Base-by-base conservation (phyloP, 2,888 invertebrate species). In the Hydropsyche betteni region DNA sequence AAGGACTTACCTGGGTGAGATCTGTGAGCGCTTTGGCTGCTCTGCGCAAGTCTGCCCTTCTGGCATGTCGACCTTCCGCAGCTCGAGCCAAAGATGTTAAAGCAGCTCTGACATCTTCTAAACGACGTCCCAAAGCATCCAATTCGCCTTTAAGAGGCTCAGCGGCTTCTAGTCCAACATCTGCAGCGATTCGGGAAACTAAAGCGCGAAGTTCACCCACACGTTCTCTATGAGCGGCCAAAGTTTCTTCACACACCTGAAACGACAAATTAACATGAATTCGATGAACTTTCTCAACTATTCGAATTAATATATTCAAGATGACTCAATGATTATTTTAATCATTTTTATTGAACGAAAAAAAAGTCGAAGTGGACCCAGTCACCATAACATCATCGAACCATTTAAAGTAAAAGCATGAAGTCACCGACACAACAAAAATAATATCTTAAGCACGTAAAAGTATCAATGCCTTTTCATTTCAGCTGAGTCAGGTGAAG, bases 171-270 rank as follows among this genome's bases (percentile, higher is more conserved):
- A 92, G 83, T 12, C 94, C 94, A 8, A 95, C 93, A 82, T 93
- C 93, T 34, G 91, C 89, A 0, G 94, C 93, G 74, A 95, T 94
- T 80, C 92, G 91, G 0, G 92, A 90, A 2, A 94, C 94, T 76
- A 95, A 88, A 14, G 91, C 90, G 3, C 91, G 91, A 34, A 95
- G 87, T 82, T 94, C 93, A 58, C 88, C 87, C 71, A 92, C 83
- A 68, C 90, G 88, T 34, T 91, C 90, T 77, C 92, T 91, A 80
- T 94, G 91, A 38, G 90, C 89, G 79, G 91, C 91, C 83, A 94
- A 89, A 78, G 90, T 89, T 83, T 94, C 92, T 82, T 93, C 90
- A 83, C 93, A 94, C 84, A 92, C 91, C 94, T 94, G 84, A 24
- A 75, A 81, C 70, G 38, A 51, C 51, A 12, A 51, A 51, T n/a